These are phyloP conservation scores for Cyprinodon diabolis DNA, from an alignment of 2,797 vertebrate genomes.

Conservation along the genomic window DNA sequence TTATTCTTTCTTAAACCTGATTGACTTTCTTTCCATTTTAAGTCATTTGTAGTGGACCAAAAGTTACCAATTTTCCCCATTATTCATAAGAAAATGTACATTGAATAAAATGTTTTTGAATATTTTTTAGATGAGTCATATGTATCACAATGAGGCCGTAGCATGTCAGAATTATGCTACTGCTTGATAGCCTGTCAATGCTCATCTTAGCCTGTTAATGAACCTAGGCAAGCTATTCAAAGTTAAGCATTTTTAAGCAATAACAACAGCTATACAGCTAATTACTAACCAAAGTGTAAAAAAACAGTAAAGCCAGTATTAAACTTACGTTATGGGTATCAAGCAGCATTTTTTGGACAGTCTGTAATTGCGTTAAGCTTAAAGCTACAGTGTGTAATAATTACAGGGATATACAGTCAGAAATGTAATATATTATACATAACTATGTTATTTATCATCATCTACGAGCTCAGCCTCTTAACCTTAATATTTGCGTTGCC, in stretches of 20 bases:
- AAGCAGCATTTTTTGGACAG: not conserved
- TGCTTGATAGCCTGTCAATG: not conserved
- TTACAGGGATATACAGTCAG: too few relatives aligned
- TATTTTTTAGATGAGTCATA: not conserved
- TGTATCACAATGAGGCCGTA: too few relatives aligned
- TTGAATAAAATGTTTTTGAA: not conserved
- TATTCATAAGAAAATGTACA: not conserved
- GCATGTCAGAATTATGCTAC: not conserved
- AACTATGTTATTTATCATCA: too few relatives aligned
- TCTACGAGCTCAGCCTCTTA: too few relatives aligned
- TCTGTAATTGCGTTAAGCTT: not conserved
- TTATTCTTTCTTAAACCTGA: not conserved
- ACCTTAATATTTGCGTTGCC: too few relatives aligned
- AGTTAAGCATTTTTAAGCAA: not conserved
- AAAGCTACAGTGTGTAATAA: too few relatives aligned
- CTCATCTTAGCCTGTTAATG: slow-evolving; percentile 12
- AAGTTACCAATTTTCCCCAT: not conserved
- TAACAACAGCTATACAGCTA: not conserved
- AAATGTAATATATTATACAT: too few relatives aligned
- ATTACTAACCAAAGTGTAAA: not conserved
- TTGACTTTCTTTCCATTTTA: not conserved
- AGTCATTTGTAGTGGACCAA: too few relatives aligned
- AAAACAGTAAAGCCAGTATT: not conserved
- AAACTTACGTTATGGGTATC: not conserved
- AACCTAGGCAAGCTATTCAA: slow-evolving; percentile 7